phyloP scores from a whole-genome alignment of 2,113 vertebrate species.

The Miniopterus natalensis region DNA sequence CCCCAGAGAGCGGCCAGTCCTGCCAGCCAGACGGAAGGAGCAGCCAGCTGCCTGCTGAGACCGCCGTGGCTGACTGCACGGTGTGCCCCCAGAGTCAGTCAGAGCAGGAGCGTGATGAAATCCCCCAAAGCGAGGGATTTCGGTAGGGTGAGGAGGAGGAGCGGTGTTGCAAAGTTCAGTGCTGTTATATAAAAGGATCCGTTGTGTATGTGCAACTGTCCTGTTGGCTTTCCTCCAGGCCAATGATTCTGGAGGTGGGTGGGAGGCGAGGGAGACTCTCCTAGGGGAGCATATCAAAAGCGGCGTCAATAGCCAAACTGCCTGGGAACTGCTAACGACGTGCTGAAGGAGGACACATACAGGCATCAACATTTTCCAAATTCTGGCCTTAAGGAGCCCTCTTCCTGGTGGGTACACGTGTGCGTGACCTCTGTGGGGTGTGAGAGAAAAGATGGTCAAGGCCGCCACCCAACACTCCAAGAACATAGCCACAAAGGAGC shows the following conservation, averaged over 20 bases:
- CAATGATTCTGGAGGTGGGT: background rate
- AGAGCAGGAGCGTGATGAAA: constrained; percentile 39
- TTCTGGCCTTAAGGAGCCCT: background rate
- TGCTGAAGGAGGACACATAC: background rate
- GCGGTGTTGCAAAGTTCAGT: background rate
- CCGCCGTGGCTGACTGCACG: rapidly evolving
- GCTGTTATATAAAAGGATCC: background rate
- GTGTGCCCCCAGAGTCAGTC: background rate
- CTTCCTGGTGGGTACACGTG: background rate
- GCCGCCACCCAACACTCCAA: background rate
- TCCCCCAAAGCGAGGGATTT: constrained; percentile 30
- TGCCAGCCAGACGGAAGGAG: background rate
- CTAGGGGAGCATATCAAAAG: background rate
- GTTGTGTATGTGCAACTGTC: rapidly evolving
- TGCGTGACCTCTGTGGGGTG: background rate
- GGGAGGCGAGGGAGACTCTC: background rate
- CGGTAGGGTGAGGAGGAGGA: background rate
- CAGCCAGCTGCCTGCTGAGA: background rate
- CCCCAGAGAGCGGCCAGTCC: background rate
- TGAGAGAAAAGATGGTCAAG: background rate
- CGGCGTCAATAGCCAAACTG: background rate
- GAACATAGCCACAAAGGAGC: rapidly evolving
- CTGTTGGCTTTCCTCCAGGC: background rate
- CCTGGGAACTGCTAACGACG: background rate
- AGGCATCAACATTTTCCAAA: background rate